Evolutionary conservation across 1,140 invertebrate genomes (phyloP), one percentile per base, ranked within the genome.

Genomic region (Sitobion miscanthi): DNA sequence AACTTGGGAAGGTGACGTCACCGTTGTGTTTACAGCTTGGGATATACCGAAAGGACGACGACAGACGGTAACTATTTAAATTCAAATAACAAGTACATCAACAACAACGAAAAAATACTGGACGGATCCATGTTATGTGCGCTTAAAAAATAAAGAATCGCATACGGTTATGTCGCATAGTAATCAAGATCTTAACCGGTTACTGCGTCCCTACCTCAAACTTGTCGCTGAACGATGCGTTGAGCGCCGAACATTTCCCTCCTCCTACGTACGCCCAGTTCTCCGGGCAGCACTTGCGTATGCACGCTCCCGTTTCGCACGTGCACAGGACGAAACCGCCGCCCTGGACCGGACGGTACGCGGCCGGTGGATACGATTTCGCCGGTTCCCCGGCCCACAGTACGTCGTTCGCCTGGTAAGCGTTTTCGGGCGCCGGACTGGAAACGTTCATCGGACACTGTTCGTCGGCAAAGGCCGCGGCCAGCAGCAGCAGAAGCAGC

Each of bases 271-370:
- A 88, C 47, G n/a, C 47, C n/a, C 3, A 23, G 47, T 88, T 54
- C 21, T 49, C 49, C 8, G 8, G 20, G n/a, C 87, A 88, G 20
- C 87, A 88, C 21, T 88, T 88, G n/a, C 47, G 87, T 0, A 88
- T 14, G n/a, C 87, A 88, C 87, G 87, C 0, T 35, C n/a, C n/a
- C 7, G 20, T 54, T 4, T n/a, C 52, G 47, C 87, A 88, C 30
- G 87, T 52, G 87, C 87, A 88, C 49, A 88, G n/a, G 17, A 35
- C 87, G 87, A 21, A 88, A 35, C 87, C 87, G 47, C 49, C 87
- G n/a, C 45, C 86, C 30, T n/a, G 47, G 2, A 35, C 20, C 47
- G n/a, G 0, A 23, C 87, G 87, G 87, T 88, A 88, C n/a, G 47
- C 87, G 2, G 47, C 45, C 87, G 6, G 87, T 7, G 87, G n/a